phyloP scores from a whole-genome alignment of 2,797 vertebrate species.

The Triplophysa yarkandensis region DNA sequence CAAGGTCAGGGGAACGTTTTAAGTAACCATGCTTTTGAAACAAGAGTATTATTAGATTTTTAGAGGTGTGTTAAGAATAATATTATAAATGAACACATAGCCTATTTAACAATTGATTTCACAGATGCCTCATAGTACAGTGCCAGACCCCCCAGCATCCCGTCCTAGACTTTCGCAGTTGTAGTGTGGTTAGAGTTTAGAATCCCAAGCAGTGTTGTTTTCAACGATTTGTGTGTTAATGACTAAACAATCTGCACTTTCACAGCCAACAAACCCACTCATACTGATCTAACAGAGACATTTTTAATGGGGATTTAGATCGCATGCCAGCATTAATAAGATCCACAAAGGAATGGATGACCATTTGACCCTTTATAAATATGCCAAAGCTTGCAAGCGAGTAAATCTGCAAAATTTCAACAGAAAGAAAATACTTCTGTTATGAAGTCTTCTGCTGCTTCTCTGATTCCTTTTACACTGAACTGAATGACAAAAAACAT shows the following conservation, averaged over 20 bases:
- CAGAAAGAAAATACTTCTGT: not conserved
- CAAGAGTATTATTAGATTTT: not conserved
- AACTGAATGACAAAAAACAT: not conserved
- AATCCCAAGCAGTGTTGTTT: not conserved
- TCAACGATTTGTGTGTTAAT: conserved; percentile 30
- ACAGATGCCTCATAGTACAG: conserved; percentile 23
- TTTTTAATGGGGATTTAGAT: conserved; percentile 23
- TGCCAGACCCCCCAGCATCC: conserved; percentile 2
- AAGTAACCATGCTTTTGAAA: conserved; percentile 16
- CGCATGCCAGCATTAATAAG: conserved; percentile 9
- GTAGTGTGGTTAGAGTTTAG: conserved; percentile 22
- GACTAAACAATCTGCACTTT: conserved; percentile 19
- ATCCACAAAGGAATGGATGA: conserved; percentile 2
- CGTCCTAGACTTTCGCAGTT: not conserved
- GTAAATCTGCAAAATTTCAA: conserved; percentile 1
- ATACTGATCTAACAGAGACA: conserved; percentile 8
- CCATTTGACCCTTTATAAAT: conserved; percentile 29
- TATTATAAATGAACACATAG: conserved; percentile 27
- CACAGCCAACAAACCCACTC: conserved; percentile 29
- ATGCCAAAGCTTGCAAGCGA: conserved; percentile 1
- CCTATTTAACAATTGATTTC: conserved; percentile 38
- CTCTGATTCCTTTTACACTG: not conserved
- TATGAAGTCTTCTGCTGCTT: conserved; percentile 10
- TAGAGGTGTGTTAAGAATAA: conserved; percentile 22
- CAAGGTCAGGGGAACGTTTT: conserved; percentile 28